phyloP scores from a whole-genome alignment of 1,140 invertebrate species.

The Pemphigus obesinymphae region DNA sequence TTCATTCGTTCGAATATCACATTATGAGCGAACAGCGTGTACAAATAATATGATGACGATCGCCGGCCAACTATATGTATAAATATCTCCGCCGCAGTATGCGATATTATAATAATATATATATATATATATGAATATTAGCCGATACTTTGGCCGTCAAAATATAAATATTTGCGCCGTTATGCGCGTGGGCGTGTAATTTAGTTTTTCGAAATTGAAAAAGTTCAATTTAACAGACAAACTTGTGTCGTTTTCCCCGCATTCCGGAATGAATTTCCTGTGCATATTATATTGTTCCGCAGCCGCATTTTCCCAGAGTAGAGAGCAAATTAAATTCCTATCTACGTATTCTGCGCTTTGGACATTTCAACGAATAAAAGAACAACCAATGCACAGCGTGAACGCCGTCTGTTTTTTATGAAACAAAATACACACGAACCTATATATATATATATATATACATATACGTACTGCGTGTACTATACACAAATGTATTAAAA shows the following conservation, averaged over 20 bases:
- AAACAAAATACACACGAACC: no score
- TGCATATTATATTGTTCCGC: neutral
- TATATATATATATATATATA: no score
- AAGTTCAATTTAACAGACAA: conserved; percentile 5
- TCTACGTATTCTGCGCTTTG: neutral
- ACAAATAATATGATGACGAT: no score
- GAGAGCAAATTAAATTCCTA: conserved; percentile 14
- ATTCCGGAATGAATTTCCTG: neutral
- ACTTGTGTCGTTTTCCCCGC: neutral
- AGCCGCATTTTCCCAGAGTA: neutral
- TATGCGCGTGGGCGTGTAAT: neutral
- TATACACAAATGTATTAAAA: neutral
- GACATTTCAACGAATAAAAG: neutral
- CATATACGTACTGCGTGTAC: no score
- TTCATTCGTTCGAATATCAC: no score
- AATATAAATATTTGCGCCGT: neutral
- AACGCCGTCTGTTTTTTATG: neutral
- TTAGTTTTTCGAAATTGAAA: conserved; percentile 9
- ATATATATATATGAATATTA: neutral
- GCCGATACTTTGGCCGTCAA: neutral
- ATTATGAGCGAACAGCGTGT: no score
- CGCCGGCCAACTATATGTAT: no score
- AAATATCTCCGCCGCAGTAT: no score
- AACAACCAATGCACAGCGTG: neutral
- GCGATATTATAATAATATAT: neutral